Evolutionary conservation across 2,797 vertebrate species (phyloP).

Genomic region (Galago senegalensis): DNA sequence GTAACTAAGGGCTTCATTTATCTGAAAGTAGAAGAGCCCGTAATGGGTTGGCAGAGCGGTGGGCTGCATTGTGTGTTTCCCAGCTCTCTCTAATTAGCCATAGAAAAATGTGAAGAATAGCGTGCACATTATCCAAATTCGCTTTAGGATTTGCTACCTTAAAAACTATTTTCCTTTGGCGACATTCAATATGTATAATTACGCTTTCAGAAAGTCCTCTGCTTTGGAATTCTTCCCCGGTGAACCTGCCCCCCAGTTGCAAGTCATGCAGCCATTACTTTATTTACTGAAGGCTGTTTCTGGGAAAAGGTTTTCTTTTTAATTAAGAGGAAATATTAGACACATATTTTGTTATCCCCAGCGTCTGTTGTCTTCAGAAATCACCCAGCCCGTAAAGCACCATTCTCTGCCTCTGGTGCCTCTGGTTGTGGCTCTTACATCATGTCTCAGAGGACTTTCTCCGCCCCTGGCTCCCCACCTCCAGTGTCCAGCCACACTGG

Average conservation of each 20-base stretch:
- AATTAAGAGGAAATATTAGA: neutral
- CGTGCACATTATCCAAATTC: slow-evolving; percentile 83
- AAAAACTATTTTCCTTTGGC: slow-evolving; percentile 84
- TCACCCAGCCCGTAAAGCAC: neutral
- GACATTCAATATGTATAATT: slow-evolving; percentile 72
- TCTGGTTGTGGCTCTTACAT: neutral
- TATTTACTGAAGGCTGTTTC: slow-evolving; percentile 77
- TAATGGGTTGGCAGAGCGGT: slow-evolving; percentile 79
- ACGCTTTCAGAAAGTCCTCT: slow-evolving; percentile 84
- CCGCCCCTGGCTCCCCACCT: rapidly evolving
- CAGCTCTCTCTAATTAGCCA: slow-evolving; percentile 85
- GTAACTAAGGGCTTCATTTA: slow-evolving; percentile 81
- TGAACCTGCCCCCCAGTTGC: slow-evolving; percentile 82
- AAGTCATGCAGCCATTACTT: slow-evolving; percentile 81
- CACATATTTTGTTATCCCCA: neutral
- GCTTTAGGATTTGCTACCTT: slow-evolving; percentile 82
- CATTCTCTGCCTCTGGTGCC: neutral
- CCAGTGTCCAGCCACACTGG: neutral
- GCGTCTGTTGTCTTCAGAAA: neutral
- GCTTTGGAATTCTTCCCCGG: slow-evolving; percentile 64
- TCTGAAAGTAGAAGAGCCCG: slow-evolving; percentile 81
- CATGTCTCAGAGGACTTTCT: neutral
- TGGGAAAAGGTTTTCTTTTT: slow-evolving; percentile 72
- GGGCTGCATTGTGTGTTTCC: slow-evolving; percentile 83
- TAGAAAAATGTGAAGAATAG: slow-evolving; percentile 85